phyloP scores from a whole-genome alignment of 2,888 invertebrate genomes.

The Oscheius sp. region DNA sequence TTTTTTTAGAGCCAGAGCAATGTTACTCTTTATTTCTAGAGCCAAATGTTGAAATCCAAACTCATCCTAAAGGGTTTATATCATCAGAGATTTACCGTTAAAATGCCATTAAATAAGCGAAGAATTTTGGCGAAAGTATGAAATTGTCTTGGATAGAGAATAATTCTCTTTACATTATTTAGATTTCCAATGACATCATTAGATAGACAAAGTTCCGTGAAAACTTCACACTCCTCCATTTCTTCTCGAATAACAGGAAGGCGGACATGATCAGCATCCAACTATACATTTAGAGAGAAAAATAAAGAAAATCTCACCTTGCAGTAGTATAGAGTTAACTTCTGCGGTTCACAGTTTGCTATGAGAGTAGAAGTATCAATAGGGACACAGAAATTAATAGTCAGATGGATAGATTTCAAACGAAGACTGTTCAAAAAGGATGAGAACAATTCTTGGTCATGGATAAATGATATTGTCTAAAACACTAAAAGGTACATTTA shows the following conservation, averaged over 20 bases:
- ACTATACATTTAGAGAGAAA: too few relatives aligned
- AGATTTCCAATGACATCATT: not conserved
- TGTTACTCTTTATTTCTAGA: too few relatives aligned
- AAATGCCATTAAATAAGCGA: too few relatives aligned
- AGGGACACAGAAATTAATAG: not conserved
- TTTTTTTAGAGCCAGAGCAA: too few relatives aligned
- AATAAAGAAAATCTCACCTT: too few relatives aligned
- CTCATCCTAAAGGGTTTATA: too few relatives aligned
- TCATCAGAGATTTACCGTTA: too few relatives aligned
- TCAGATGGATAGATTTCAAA: not conserved
- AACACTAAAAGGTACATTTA: not conserved
- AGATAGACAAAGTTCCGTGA: not conserved
- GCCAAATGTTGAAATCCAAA: too few relatives aligned
- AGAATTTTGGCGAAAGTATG: too few relatives aligned
- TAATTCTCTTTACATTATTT: not conserved
- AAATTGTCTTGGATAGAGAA: not conserved
- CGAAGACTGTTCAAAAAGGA: not conserved
- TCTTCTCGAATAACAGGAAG: too few relatives aligned
- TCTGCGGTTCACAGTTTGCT: not conserved
- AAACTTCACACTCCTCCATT: not conserved
- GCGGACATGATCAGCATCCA: too few relatives aligned
- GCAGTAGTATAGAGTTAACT: not conserved
- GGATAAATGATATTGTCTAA: not conserved
- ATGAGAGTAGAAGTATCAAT: not conserved
- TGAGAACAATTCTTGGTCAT: not conserved